Percentiles rank a stretch among this genome's conserved stretches.
phyloP scores from a whole-genome alignment of 1,140 invertebrate species.

The Phocides pigmalion region DNA sequence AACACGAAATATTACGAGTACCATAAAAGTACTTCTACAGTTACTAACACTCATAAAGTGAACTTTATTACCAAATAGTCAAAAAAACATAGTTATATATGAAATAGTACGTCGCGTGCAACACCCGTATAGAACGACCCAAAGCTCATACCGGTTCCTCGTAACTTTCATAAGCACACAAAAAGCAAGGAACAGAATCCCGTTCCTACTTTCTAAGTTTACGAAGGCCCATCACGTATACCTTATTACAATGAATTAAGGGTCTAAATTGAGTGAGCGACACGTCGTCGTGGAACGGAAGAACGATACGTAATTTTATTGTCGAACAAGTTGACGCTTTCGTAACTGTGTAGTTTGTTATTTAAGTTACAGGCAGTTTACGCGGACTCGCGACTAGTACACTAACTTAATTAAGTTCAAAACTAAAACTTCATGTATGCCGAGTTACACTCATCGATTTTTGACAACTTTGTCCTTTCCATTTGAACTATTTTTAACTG shows the following conservation, averaged over 20 bases:
- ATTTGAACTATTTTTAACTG: no score
- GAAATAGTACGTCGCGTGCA: not conserved
- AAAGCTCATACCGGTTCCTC: conserved; percentile 8
- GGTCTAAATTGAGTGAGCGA: not conserved
- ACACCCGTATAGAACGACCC: conserved; percentile 3
- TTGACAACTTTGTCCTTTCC: not conserved
- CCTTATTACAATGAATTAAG: not conserved
- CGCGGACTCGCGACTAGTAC: conserved; percentile 8
- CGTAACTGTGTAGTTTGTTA: conserved; percentile 19
- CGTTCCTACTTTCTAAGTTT: not conserved
- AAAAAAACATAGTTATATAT: not conserved
- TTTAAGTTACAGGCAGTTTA: conserved; percentile 28
- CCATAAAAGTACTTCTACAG: not conserved
- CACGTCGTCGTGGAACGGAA: not conserved
- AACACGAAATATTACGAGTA: no score
- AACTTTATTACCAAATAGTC: not conserved
- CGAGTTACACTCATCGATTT: not conserved
- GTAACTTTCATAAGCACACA: conserved; percentile 13
- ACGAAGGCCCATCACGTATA: not conserved
- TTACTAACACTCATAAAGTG: not conserved
- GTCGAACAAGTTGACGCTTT: conserved; percentile 29
- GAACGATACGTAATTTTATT: conserved; percentile 19
- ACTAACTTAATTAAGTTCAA: conserved; percentile 26
- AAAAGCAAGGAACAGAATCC: conserved; percentile 8
- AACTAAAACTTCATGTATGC: not conserved